Conservation (phyloP, 1,140 invertebrate species). For the Nixonia krombeini region DNA sequence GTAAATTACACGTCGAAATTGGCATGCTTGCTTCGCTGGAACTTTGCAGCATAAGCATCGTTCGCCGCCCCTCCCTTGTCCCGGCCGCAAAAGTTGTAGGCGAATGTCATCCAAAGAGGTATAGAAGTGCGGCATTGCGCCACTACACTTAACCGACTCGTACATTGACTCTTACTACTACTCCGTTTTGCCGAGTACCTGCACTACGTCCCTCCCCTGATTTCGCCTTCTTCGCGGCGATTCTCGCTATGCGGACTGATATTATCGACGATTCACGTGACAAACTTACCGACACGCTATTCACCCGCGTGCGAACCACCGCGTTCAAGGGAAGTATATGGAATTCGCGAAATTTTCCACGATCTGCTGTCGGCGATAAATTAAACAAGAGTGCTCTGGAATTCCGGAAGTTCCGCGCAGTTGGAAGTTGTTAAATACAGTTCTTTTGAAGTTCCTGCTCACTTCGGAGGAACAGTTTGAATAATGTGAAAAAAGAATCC, state of each 20-base stretch:
- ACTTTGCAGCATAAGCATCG: conserved; percentile 4
- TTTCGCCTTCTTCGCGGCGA: too few species aligned
- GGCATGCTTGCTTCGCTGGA: conserved; percentile 3
- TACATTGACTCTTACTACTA: conserved; percentile 38
- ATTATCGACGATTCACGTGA: too few species aligned
- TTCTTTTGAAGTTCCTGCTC: too few species aligned
- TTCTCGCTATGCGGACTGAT: too few species aligned
- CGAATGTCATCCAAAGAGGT: conserved; percentile 27
- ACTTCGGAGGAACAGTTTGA: too few species aligned
- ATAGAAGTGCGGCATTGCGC: conserved; percentile 49
- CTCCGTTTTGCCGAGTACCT: too few species aligned
- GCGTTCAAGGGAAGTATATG: conserved; percentile 14
- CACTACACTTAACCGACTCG: conserved; percentile 17
- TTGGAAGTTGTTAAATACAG: too few species aligned
- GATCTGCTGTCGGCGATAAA: too few species aligned
- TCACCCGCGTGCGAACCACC: not conserved
- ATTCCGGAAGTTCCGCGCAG: too few species aligned
- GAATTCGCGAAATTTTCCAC: conserved; percentile 12
- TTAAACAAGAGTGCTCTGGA: too few species aligned
- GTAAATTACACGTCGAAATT: conserved; percentile 10
- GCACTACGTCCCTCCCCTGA: too few species aligned
- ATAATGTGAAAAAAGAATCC: too few species aligned
- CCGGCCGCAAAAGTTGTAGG: conserved; percentile 1
- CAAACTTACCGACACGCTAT: not conserved
- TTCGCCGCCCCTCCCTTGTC: not conserved